phyloP scores from a whole-genome alignment of 1,140 invertebrate genomes.

The Anoplophora glabripennis region DNA sequence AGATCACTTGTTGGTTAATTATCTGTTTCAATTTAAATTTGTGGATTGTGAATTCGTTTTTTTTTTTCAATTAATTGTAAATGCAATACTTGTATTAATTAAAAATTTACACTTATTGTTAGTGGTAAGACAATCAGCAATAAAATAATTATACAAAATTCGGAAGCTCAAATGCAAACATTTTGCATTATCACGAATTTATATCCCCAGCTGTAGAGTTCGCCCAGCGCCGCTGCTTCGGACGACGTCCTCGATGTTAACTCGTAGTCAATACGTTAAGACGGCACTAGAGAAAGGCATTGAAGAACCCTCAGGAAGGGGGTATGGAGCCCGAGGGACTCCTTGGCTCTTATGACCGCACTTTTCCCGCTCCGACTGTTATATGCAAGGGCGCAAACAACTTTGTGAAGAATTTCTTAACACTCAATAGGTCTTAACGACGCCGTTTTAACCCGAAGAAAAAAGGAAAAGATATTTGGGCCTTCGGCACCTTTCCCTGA shows the following conservation, averaged over 20 bases:
- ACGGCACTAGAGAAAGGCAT: not conserved
- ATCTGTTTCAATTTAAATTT: no score
- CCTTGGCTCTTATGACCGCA: conserved; percentile 7
- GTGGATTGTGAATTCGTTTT: no score
- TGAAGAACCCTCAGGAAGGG: not conserved
- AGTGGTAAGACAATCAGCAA: no score
- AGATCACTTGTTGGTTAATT: no score
- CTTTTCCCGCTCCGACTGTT: not conserved
- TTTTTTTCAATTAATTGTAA: no score
- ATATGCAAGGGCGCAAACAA: not conserved
- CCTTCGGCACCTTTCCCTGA: no score
- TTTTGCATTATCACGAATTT: no score
- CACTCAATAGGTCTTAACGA: conserved; percentile 7
- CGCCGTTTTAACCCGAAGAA: not conserved
- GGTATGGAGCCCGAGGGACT: conserved; percentile 1
- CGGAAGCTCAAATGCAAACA: no score
- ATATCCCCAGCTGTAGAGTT: not conserved
- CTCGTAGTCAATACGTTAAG: not conserved
- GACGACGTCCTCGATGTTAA: not conserved
- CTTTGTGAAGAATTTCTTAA: not conserved
- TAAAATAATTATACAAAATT: no score
- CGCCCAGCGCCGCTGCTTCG: not conserved
- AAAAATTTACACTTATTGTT: no score
- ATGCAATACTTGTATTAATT: no score
- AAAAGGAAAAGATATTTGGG: not conserved